These are phyloP conservation scores for Manduca sexta DNA, from an alignment of 1,140 invertebrate genomes.

Conservation along the genomic window DNA sequence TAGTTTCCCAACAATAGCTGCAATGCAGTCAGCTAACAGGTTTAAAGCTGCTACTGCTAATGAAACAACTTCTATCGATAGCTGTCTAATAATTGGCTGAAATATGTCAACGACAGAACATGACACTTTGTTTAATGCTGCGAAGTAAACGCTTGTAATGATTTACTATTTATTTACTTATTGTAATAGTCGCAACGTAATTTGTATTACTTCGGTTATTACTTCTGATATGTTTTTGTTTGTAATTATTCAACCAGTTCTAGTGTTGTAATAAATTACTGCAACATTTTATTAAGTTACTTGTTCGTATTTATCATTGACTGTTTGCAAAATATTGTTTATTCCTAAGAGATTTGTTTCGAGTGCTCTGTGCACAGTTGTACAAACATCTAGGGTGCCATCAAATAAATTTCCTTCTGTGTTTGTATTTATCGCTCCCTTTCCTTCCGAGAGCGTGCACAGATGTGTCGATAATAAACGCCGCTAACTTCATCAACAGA, in stretches of 20 bases:
- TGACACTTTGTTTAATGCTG: constrained; percentile 7
- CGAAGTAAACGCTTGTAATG: background rate
- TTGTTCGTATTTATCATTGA: too few species aligned
- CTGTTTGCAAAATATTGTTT: too few species aligned
- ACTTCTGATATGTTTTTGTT: too few species aligned
- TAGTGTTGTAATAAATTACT: constrained; percentile 14
- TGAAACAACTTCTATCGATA: constrained; percentile 4
- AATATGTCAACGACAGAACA: constrained; percentile 11
- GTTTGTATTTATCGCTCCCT: too few species aligned
- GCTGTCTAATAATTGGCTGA: constrained; percentile 15
- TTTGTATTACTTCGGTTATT: background rate
- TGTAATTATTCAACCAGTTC: too few species aligned
- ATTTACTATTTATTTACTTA: constrained; percentile 1
- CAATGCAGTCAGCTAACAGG: constrained; percentile 26
- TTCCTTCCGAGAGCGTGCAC: too few species aligned
- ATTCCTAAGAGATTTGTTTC: constrained; percentile 16
- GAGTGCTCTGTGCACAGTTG: constrained; percentile 35
- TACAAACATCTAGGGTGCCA: constrained; percentile 9
- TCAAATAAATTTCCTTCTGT: too few species aligned
- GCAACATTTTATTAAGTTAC: constrained; percentile 42
- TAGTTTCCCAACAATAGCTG: constrained; percentile 18
- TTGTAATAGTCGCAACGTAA: background rate
- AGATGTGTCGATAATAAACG: too few species aligned
- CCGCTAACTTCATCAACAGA: too few species aligned
- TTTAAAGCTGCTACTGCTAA: constrained; percentile 12